Evolutionary conservation across 1,140 invertebrate genomes (phyloP).

Genomic region (Manduca sexta): DNA sequence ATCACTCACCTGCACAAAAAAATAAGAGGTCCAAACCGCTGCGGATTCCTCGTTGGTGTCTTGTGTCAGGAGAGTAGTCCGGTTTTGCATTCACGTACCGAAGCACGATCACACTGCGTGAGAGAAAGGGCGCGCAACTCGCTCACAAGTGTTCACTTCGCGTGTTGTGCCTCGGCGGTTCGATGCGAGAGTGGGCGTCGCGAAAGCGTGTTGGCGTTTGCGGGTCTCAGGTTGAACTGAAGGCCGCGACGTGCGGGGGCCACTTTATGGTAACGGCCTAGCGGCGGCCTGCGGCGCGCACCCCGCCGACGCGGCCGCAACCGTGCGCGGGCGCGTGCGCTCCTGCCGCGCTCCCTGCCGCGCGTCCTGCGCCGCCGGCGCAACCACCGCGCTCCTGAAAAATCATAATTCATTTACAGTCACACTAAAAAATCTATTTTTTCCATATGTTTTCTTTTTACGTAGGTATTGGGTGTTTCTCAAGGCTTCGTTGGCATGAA

Average conservation of each 20-base stretch:
- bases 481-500: too few species aligned
- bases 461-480: too few species aligned
- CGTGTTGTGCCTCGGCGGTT: constrained; percentile 44
- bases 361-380: background rate
- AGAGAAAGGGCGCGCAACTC: constrained; percentile 65
- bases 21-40: constrained; percentile 34
- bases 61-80: constrained; percentile 53
- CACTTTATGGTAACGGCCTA: constrained; percentile 40
- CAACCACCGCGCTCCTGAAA: background rate
- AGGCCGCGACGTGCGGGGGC: constrained; percentile 65
- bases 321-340: constrained; percentile 13
- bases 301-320: constrained; percentile 28
- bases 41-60: constrained; percentile 43
- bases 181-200: constrained; percentile 46
- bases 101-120: constrained; percentile 63
- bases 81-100: constrained; percentile 66
- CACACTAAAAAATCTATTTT: too few species aligned
- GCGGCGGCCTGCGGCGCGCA: constrained; percentile 24
- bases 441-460: too few species aligned
- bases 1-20: constrained; percentile 50
- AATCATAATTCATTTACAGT: too few species aligned
- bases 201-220: constrained; percentile 47
- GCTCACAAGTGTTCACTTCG: constrained; percentile 48
- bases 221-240: constrained; percentile 53
- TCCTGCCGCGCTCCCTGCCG: background rate